A percentile compares a stretch with the other conserved stretches of the same genome.
Conservation (phyloP, 1,140 invertebrate genomes). For the Onthophagus taurus region DNA sequence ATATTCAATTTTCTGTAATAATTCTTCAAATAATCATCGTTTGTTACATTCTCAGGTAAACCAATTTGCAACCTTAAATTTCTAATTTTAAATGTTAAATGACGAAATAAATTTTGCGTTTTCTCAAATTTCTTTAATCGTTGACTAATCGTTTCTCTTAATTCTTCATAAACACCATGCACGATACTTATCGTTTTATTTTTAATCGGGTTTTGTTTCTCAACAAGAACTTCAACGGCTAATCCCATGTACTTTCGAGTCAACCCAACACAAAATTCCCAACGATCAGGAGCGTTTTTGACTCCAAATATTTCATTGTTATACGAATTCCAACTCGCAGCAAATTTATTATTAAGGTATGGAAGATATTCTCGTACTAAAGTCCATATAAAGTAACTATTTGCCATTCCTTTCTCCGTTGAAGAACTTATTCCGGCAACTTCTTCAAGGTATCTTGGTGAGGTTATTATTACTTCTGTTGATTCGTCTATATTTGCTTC, state of each 20-base stretch:
- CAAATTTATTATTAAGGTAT: slow-evolving; percentile 46
- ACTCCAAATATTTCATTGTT: slow-evolving; percentile 42
- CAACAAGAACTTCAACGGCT: slow-evolving; percentile 44
- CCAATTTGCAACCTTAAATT: slow-evolving; percentile 43
- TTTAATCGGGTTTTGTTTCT: slow-evolving; percentile 34
- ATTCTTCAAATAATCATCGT: slow-evolving; percentile 37
- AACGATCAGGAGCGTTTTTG: slow-evolving; percentile 40
- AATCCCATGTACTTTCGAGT: slow-evolving; percentile 45
- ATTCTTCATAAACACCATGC: slow-evolving; percentile 34
- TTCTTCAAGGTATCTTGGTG: slow-evolving; percentile 43
- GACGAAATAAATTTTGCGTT: slow-evolving; percentile 31
- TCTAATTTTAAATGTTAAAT: slow-evolving; percentile 37
- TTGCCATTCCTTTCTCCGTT: slow-evolving; percentile 46
- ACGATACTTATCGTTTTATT: slow-evolving; percentile 22
- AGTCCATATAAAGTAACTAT: slow-evolving; percentile 54
- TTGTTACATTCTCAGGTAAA: slow-evolving; percentile 39
- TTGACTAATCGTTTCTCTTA: slow-evolving; percentile 26
- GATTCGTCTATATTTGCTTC: slow-evolving; percentile 41
- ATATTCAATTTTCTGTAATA: slow-evolving; percentile 40
- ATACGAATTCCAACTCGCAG: slow-evolving; percentile 43
- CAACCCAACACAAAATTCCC: slow-evolving; percentile 48
- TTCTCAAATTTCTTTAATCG: slow-evolving; percentile 21
- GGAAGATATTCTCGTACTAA: slow-evolving; percentile 46
- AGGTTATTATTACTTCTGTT: slow-evolving; percentile 46
- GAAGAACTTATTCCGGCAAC: slow-evolving; percentile 46